These are phyloP conservation scores for Phragmatobia fuliginosa DNA, from an alignment of 2,888 invertebrate genomes.

Conservation along the genomic window DNA sequence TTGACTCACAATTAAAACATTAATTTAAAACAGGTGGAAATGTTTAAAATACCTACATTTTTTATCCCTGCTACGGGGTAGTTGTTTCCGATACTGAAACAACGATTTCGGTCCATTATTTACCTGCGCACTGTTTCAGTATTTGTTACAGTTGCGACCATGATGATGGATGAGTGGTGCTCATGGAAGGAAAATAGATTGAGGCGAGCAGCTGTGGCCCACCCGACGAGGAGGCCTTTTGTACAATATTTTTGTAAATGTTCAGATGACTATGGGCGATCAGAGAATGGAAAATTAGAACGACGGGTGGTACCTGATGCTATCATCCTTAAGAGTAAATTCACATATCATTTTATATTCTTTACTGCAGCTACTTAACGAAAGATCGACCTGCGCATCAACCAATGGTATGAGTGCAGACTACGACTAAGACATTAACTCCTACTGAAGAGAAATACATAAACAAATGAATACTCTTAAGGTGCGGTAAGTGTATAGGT, in stretches of 20 bases:
- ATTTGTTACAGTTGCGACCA: constrained; percentile 47
- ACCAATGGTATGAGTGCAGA: neutral
- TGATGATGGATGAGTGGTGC: constrained; percentile 51
- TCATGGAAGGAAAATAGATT: constrained; percentile 32
- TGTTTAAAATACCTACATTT: neutral
- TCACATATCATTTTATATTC: neutral
- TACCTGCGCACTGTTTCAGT: constrained; percentile 32
- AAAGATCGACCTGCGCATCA: neutral
- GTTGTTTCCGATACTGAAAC: neutral
- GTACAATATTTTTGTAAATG: constrained; percentile 23
- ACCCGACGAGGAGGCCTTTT: constrained; percentile 10
- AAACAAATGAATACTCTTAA: neutral
- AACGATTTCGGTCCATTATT: constrained; percentile 21
- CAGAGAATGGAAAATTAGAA: neutral
- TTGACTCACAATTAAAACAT: neutral
- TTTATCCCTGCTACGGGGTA: neutral
- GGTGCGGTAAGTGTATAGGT: neutral
- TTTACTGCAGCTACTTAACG: neutral
- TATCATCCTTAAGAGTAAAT: neutral
- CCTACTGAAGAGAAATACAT: neutral
- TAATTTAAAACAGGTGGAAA: no score
- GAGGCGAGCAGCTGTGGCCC: constrained; percentile 37
- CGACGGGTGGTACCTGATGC: neutral
- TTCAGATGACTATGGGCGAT: neutral
- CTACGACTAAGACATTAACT: neutral